Percentiles rank a stretch among this genome's conserved stretches.
Evolutionary conservation across 2,888 invertebrate species (phyloP).

Genomic region (Nomada goodeniana): DNA sequence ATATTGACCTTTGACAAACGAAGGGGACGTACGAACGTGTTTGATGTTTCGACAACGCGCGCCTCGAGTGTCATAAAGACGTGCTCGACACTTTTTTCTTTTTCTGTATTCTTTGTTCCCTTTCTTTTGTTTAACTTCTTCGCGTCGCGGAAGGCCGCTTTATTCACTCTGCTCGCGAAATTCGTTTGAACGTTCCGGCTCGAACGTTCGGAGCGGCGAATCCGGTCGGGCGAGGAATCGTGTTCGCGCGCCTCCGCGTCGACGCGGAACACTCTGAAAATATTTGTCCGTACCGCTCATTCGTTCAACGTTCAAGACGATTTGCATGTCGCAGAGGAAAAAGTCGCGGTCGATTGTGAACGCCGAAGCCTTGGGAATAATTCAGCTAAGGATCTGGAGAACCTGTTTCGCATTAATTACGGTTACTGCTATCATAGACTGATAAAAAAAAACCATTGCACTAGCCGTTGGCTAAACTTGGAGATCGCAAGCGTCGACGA

Average conservation of each 20-base stretch:
- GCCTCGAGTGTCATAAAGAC: not conserved
- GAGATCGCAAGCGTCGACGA: not conserved
- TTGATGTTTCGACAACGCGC: not conserved
- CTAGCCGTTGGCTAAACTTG: too few relatives aligned
- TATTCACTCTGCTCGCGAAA: too few relatives aligned
- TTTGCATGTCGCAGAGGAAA: too few relatives aligned
- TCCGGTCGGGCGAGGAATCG: too few relatives aligned
- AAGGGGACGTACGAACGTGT: not conserved
- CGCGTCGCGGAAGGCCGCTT: too few relatives aligned
- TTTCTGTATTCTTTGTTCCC: not conserved
- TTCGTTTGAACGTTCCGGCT: slow-evolving; percentile 11
- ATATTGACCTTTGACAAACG: not conserved
- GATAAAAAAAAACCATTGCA: too few relatives aligned
- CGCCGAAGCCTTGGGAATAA: too few relatives aligned
- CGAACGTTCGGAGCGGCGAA: not conserved
- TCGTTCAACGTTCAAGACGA: not conserved
- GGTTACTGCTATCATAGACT: too few relatives aligned
- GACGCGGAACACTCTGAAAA: not conserved
- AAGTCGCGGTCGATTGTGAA: too few relatives aligned
- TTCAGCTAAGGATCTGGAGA: too few relatives aligned
- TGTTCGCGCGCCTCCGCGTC: not conserved
- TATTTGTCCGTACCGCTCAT: not conserved
- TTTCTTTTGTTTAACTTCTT: too few relatives aligned
- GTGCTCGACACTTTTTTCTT: not conserved
- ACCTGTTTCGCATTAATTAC: too few relatives aligned